A percentile compares a stretch with the other conserved stretches of the same genome.
phyloP scores from a whole-genome alignment of 2,113 vertebrate genomes.

The Odocoileus virginianus region DNA sequence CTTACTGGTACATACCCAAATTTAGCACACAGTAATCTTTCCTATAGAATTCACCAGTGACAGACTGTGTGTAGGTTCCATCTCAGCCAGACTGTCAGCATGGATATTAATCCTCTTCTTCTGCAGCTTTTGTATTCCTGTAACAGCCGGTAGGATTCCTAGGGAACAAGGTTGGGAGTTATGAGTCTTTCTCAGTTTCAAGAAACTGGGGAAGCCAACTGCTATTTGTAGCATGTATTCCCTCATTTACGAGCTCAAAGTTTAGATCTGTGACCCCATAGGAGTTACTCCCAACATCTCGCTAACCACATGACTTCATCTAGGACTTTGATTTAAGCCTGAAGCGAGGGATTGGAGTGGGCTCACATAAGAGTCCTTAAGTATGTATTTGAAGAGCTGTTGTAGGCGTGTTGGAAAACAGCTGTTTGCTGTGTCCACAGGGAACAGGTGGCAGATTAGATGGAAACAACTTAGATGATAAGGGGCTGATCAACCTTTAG shows the following conservation, averaged over 20 bases:
- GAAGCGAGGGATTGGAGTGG: neutral
- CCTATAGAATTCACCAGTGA: neutral
- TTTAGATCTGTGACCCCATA: neutral
- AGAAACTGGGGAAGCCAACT: neutral
- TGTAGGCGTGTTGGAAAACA: neutral
- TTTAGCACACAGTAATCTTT: neutral
- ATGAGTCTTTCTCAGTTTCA: neutral
- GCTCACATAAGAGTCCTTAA: neutral
- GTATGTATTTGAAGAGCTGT: constrained; percentile 25
- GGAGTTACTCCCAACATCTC: neutral
- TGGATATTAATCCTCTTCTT: neutral
- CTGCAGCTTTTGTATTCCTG: neutral
- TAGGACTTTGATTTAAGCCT: neutral
- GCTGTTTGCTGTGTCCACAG: constrained; percentile 38
- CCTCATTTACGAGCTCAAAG: neutral
- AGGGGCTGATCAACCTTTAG: neutral
- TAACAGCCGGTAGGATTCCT: constrained; percentile 1
- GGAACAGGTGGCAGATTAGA: constrained; percentile 21
- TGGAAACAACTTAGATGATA: neutral
- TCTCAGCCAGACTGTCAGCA: neutral
- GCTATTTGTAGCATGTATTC: neutral
- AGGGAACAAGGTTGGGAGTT: neutral
- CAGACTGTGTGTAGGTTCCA: neutral
- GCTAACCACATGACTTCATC: neutral
- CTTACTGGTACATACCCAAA: neutral